These are phyloP conservation scores for Piezodorus guildinii DNA, from an alignment of 1,140 invertebrate genomes.

Conservation along the genomic window DNA sequence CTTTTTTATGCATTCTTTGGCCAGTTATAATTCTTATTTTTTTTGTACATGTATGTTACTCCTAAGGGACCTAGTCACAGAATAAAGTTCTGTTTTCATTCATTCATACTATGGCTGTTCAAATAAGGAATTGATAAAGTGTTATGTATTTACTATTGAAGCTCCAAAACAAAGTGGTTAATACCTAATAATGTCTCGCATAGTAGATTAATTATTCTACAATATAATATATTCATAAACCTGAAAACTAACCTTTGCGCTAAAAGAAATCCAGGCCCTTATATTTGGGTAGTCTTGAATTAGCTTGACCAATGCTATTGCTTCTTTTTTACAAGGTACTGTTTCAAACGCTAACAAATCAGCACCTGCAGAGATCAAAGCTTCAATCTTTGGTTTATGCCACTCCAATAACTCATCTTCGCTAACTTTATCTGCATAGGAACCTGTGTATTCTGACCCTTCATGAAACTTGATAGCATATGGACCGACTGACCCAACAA, in stretches of 20 bases:
- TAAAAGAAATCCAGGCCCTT: slow-evolving; percentile 74
- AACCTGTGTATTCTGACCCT: slow-evolving; percentile 80
- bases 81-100: too few species aligned
- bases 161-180: too few species aligned
- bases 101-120: too few species aligned
- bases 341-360: slow-evolving; percentile 82
- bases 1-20: too few species aligned
- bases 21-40: too few species aligned
- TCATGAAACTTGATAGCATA: slow-evolving; percentile 79
- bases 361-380: slow-evolving; percentile 60
- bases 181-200: too few species aligned
- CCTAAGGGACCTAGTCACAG: too few species aligned
- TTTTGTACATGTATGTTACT: too few species aligned
- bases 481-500: slow-evolving; percentile 78
- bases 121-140: too few species aligned
- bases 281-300: slow-evolving; percentile 57
- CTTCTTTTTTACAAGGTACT: slow-evolving; percentile 71
- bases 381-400: slow-evolving; percentile 65
- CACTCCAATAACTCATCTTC: slow-evolving; percentile 58
- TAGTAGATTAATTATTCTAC: not conserved
- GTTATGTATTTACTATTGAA: too few species aligned
- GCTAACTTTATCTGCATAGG: slow-evolving; percentile 57
- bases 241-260: slow-evolving; percentile 48
- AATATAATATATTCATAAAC: not conserved
- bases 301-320: slow-evolving; percentile 61